phyloP scores from a whole-genome alignment of 2,888 invertebrate species.

The Nomada ruficornis region DNA sequence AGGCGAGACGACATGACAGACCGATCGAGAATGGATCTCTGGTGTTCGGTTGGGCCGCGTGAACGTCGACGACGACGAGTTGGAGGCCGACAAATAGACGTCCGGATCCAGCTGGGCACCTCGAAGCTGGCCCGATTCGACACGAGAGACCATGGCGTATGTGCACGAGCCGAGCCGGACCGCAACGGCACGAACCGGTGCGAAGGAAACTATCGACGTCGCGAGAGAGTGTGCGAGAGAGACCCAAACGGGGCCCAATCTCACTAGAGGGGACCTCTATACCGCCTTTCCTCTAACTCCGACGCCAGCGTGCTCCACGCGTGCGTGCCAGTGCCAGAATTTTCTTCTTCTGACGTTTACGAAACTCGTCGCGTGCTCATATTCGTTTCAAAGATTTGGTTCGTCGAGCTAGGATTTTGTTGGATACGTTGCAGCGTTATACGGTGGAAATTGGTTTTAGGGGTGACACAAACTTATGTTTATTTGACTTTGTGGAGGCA shows the following conservation, averaged over 20 bases:
- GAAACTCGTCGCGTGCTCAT: not conserved
- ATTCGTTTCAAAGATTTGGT: not conserved
- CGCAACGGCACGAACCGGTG: slow-evolving; percentile 67
- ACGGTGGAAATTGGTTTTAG: not conserved
- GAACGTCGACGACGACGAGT: slow-evolving; percentile 48
- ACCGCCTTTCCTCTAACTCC: slow-evolving; percentile 63
- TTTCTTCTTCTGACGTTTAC: slow-evolving; percentile 1
- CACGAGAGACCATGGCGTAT: slow-evolving; percentile 69
- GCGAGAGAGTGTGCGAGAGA: slow-evolving; percentile 66
- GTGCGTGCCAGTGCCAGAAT: slow-evolving; percentile 28
- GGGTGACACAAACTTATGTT: not conserved
- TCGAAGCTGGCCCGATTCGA: slow-evolving; percentile 69
- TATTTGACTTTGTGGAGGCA: not conserved
- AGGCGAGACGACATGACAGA: slow-evolving; percentile 57
- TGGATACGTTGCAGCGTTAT: not conserved
- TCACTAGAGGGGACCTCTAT: slow-evolving; percentile 69
- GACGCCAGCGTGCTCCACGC: slow-evolving; percentile 2
- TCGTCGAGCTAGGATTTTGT: not conserved
- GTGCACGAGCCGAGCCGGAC: slow-evolving; percentile 67
- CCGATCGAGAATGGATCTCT: slow-evolving; percentile 53
- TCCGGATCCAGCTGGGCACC: slow-evolving; percentile 67
- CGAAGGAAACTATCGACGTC: slow-evolving; percentile 66
- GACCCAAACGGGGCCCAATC: slow-evolving; percentile 70
- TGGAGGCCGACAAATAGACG: slow-evolving; percentile 53
- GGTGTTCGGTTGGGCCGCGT: slow-evolving; percentile 39